Conservation (phyloP, 2,113 vertebrate species). For the Antechinus flavipes region DNA sequence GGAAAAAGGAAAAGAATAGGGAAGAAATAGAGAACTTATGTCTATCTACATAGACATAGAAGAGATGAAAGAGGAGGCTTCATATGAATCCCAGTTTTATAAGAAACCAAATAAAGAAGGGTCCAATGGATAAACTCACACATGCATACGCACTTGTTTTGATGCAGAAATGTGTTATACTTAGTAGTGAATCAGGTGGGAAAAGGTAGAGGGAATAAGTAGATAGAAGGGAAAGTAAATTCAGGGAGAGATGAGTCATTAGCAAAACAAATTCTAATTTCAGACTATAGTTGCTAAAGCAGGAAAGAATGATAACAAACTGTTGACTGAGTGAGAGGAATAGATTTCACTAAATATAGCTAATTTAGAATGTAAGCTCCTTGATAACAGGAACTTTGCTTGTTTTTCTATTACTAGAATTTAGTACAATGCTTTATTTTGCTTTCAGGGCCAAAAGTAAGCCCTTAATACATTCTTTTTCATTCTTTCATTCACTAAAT, state of each 20-base stretch:
- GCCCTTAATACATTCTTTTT: neutral
- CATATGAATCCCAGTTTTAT: neutral
- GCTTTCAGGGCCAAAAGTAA: neutral
- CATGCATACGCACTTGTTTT: neutral
- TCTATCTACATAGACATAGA: neutral
- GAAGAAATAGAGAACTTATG: neutral
- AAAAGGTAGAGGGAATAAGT: neutral
- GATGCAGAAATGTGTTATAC: neutral
- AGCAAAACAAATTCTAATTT: neutral
- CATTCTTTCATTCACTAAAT: conserved; percentile 8
- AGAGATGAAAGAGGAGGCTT: neutral
- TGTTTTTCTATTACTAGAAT: neutral
- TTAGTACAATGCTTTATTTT: neutral
- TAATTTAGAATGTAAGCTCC: neutral
- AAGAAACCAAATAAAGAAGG: neutral
- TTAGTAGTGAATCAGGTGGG: neutral
- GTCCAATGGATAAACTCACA: neutral
- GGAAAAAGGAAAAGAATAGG: neutral
- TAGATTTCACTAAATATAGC: neutral
- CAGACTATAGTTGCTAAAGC: neutral
- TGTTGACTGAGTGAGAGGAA: neutral
- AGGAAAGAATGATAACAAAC: neutral
- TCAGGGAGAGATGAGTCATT: neutral
- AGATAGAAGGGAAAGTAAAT: neutral
- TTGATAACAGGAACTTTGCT: neutral